A percentile compares a stretch with the other conserved stretches of the same genome.
These are phyloP conservation scores for Pagetopsis macropterus DNA, from an alignment of 2,797 vertebrate genomes.

Conservation along the genomic window DNA sequence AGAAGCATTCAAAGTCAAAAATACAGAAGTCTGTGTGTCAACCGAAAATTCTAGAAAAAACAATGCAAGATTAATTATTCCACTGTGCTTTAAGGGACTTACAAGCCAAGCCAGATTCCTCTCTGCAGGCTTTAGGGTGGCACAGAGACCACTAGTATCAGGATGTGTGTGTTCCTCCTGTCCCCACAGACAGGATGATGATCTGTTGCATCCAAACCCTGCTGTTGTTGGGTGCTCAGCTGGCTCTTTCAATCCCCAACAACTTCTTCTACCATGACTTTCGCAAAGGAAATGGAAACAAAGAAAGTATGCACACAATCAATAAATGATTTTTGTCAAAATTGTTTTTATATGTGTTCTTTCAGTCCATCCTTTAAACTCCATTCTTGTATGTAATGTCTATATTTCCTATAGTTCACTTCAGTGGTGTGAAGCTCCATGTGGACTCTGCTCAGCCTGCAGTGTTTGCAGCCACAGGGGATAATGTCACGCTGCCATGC, in stretches of 20 bases:
- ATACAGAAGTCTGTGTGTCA: background rate
- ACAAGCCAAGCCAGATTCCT: background rate
- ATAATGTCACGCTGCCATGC: constrained; percentile 86
- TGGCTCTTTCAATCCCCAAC: constrained; percentile 72
- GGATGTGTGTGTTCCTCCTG: background rate
- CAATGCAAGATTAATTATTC: background rate
- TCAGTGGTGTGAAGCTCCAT: constrained; percentile 81
- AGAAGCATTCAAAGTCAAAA: background rate
- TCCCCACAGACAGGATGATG: constrained; percentile 18
- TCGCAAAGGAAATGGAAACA: constrained; percentile 73
- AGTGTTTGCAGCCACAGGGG: constrained; percentile 79
- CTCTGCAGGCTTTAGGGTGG: background rate
- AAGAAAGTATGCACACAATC: constrained; percentile 73
- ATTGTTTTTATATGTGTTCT: background rate
- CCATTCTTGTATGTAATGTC: background rate
- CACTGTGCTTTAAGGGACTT: background rate
- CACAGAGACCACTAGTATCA: background rate
- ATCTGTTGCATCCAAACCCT: constrained; percentile 40
- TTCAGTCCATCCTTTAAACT: background rate
- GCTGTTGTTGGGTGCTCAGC: constrained; percentile 59
- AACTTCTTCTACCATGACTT: constrained; percentile 87
- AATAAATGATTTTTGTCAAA: background rate
- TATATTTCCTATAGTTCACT: constrained; percentile 65
- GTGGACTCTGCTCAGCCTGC: constrained; percentile 81
- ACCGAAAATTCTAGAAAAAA: background rate